These are phyloP conservation scores for Eleginops maclovinus DNA, from an alignment of 2,113 vertebrate species.

Conservation along the genomic window DNA sequence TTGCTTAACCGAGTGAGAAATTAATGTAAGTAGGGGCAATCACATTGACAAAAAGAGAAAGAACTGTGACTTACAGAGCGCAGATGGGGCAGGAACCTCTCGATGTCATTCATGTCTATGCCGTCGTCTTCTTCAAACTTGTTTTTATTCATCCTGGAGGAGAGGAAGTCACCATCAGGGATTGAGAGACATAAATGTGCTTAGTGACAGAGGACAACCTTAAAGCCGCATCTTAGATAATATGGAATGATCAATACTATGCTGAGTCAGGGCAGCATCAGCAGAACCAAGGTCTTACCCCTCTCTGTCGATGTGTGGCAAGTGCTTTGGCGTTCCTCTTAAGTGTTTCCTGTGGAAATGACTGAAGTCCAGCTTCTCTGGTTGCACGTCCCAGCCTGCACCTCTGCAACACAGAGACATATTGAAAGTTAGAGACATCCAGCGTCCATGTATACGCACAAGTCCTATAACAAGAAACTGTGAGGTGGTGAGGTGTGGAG, in stretches of 20 bases:
- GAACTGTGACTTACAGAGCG: conserved; percentile 83
- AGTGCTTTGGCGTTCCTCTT: conserved; percentile 89
- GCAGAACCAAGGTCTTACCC: conserved; percentile 83
- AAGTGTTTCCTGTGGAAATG: conserved; percentile 92
- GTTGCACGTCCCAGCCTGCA: conserved; percentile 96
- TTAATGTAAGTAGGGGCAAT: not conserved
- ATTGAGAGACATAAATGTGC: not conserved
- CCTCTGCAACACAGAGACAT: conserved; percentile 81
- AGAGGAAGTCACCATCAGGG: conserved; percentile 12
- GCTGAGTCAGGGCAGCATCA: not conserved
- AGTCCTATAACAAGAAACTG: not conserved
- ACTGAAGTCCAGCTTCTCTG: conserved; percentile 96
- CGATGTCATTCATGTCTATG: conserved; percentile 95
- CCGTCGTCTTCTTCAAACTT: conserved; percentile 91
- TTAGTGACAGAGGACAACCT: not conserved
- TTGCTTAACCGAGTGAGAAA: not conserved
- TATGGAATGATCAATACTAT: not conserved
- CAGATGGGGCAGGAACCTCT: conserved; percentile 92
- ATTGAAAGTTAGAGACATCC: not conserved
- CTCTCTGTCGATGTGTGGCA: conserved; percentile 95
- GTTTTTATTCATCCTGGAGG: conserved; percentile 90
- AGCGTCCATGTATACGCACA: not conserved
- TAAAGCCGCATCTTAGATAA: not conserved
- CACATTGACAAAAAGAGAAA: not conserved
- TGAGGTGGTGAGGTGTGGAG: not conserved